Conservation (phyloP, 2,797 vertebrate species). For the Sarcophilus harrisii region DNA sequence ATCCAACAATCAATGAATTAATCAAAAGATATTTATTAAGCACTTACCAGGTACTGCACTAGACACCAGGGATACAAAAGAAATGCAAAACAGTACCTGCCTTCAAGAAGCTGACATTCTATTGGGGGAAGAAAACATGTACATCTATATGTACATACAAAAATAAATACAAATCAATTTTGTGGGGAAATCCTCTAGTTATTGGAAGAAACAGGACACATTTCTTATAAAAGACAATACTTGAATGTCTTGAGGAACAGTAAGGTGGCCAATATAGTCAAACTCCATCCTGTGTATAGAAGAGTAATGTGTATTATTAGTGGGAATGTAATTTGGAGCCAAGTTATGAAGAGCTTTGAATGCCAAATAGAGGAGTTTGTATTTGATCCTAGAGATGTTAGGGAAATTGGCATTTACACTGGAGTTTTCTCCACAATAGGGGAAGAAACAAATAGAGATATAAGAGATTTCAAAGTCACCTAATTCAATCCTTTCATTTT, state of each 20-base stretch:
- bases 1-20: neutral
- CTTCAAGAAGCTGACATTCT: neutral
- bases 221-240: neutral
- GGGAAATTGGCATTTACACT: neutral
- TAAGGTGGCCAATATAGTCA: neutral
- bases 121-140: neutral
- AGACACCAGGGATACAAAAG: constrained; percentile 3
- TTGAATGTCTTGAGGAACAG: neutral
- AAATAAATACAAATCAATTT: neutral
- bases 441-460: neutral
- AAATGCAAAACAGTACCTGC: constrained; percentile 22
- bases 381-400: neutral
- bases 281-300: neutral
- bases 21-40: neutral
- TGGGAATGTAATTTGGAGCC: neutral
- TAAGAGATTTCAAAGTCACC: neutral
- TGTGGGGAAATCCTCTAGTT: neutral
- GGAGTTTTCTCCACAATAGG: too few relatives aligned
- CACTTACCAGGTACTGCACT: neutral
- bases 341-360: neutral
- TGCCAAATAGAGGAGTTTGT: neutral
- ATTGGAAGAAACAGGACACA: neutral
- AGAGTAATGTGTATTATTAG: neutral
- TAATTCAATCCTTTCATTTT: neutral
- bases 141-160: neutral